phyloP scores from a whole-genome alignment of 2,888 invertebrate genomes.

The Alviniconcha strummeri region DNA sequence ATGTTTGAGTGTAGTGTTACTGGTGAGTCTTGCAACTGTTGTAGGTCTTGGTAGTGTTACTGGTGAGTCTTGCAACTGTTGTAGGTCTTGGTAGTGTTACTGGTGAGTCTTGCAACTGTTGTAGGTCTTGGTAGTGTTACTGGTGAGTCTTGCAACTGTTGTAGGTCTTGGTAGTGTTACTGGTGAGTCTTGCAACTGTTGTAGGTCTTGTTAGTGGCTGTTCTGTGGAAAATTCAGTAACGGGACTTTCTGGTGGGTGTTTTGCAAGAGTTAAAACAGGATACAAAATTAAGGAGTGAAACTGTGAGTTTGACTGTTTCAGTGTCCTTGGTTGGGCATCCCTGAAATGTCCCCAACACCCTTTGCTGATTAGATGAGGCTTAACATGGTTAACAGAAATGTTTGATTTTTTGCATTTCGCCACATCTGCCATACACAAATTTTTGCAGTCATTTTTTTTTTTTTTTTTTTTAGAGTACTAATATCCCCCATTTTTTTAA shows the following conservation, averaged over 20 bases:
- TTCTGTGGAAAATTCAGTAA: no score
- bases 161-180: not conserved
- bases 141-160: not conserved
- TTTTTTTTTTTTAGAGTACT: not conserved
- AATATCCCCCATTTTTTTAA: not conserved
- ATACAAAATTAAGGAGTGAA: no score
- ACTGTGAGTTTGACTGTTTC: no score
- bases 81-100: not conserved
- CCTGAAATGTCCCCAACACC: no score
- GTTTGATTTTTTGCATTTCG: no score
- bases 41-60: not conserved
- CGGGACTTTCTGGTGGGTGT: no score
- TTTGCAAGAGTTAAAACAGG: no score
- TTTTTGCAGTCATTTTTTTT: not conserved
- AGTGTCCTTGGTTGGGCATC: no score
- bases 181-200: not conserved
- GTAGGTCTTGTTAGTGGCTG: no score
- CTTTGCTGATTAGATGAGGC: no score
- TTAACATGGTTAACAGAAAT: no score
- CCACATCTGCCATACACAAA: not conserved
- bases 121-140: not conserved
- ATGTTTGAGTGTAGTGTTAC: not conserved
- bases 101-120: not conserved
- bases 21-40: not conserved
- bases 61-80: not conserved